phyloP scores from a whole-genome alignment of 2,113 vertebrate genomes.

The Galemys pyrenaicus region DNA sequence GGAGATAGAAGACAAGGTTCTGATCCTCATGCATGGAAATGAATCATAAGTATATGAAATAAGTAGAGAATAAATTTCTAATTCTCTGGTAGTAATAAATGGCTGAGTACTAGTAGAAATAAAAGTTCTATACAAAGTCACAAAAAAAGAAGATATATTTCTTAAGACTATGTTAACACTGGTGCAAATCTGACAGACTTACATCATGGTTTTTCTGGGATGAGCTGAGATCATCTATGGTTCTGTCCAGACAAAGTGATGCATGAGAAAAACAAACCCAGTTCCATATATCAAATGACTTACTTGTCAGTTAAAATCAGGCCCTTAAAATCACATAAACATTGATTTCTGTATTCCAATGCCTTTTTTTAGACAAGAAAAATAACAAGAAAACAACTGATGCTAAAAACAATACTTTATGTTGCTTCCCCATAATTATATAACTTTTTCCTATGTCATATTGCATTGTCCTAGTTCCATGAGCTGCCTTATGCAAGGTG shows the following conservation, averaged over 20 bases:
- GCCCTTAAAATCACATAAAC: not conserved
- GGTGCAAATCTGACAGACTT: not conserved
- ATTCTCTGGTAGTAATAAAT: not conserved
- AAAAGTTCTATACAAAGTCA: not conserved
- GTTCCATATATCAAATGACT: not conserved
- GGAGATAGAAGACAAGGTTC: not conserved
- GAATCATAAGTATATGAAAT: not conserved
- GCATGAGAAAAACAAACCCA: not conserved
- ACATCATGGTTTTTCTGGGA: not conserved
- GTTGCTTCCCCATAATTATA: not conserved
- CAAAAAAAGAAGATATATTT: not conserved
- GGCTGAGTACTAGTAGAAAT: not conserved
- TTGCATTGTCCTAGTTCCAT: too few species aligned
- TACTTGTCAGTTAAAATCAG: not conserved
- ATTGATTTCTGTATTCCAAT: not conserved
- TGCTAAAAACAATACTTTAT: not conserved
- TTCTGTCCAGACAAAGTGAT: not conserved
- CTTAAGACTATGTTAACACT: not conserved
- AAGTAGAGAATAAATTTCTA: not conserved
- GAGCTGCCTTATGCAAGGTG: not conserved
- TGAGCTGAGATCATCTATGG: not conserved
- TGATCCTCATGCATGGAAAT: not conserved
- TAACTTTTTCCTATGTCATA: too few species aligned
- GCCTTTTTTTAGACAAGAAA: slow-evolving; percentile 24
- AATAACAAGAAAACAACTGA: slow-evolving; percentile 8